Evolutionary conservation across 2,797 vertebrate genomes (phyloP).

Genomic region (Sebastes paucispinis): DNA sequence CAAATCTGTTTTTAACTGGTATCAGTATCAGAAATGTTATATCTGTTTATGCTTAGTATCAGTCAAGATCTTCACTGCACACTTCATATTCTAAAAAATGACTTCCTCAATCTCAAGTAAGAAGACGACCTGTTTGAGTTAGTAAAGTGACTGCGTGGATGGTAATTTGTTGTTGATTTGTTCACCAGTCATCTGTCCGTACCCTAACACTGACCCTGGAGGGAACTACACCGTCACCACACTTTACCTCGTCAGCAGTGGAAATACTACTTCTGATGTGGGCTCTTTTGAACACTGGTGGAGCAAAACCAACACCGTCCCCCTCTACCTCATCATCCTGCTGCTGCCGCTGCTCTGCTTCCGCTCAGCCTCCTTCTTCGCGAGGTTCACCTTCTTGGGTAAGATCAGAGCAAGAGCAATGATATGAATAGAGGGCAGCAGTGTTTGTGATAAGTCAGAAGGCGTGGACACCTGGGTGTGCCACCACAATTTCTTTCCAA

Average conservation of each 20-base stretch:
- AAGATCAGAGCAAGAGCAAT: slow-evolving; percentile 19
- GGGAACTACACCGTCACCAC: slow-evolving; percentile 33
- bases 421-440: background rate
- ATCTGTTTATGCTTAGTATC: background rate
- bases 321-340: slow-evolving; percentile 89
- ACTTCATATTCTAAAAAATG: background rate
- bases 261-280: slow-evolving; percentile 48
- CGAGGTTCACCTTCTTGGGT: slow-evolving; percentile 96
- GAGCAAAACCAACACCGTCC: slow-evolving; percentile 91
- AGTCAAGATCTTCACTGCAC: background rate
- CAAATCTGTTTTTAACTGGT: background rate
- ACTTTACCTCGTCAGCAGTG: slow-evolving; percentile 31
- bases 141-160: background rate
- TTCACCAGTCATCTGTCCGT: slow-evolving; percentile 90
- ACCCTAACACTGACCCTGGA: slow-evolving; percentile 57
- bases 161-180: slow-evolving; percentile 3
- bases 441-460: background rate
- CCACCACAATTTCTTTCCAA: background rate
- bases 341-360: slow-evolving; percentile 94
- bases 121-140: background rate
- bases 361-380: slow-evolving; percentile 96
- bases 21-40: background rate
- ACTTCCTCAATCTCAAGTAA: background rate
- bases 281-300: slow-evolving; percentile 83
- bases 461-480: background rate